Conservation (phyloP, 2,797 vertebrate species). For the Thripadectes ignobilis region DNA sequence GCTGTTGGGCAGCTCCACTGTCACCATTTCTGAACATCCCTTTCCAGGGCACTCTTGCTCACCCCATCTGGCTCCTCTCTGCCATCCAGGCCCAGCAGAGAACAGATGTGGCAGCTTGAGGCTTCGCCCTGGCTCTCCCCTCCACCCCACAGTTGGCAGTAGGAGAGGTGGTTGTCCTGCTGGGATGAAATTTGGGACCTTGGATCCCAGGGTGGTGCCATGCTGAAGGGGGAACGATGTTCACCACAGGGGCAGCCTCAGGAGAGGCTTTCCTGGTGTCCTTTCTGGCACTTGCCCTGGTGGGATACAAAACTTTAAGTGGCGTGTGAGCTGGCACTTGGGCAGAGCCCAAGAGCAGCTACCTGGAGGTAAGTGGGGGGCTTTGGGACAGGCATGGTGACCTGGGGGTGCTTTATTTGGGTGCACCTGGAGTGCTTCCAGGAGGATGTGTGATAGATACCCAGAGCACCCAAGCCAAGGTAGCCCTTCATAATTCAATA, state of each 20-base stretch:
- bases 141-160: background rate
- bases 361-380: background rate
- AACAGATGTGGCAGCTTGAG: background rate
- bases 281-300: background rate
- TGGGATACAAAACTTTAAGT: background rate
- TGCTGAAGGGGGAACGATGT: accelerated
- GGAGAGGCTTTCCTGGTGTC: background rate
- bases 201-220: background rate
- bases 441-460: background rate
- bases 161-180: background rate
- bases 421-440: background rate
- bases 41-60: background rate
- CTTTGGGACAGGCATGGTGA: background rate
- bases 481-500: background rate
- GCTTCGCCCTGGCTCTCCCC: background rate
- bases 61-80: background rate
- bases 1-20: background rate
- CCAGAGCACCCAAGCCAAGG: background rate
- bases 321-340: background rate
- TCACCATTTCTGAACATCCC: background rate
- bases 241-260: background rate
- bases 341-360: background rate
- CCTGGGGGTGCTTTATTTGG: background rate
- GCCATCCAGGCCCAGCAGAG: too few species aligned
- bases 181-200: background rate